Conservation (phyloP, 2,113 vertebrate species). For the Candoia aspera region DNA sequence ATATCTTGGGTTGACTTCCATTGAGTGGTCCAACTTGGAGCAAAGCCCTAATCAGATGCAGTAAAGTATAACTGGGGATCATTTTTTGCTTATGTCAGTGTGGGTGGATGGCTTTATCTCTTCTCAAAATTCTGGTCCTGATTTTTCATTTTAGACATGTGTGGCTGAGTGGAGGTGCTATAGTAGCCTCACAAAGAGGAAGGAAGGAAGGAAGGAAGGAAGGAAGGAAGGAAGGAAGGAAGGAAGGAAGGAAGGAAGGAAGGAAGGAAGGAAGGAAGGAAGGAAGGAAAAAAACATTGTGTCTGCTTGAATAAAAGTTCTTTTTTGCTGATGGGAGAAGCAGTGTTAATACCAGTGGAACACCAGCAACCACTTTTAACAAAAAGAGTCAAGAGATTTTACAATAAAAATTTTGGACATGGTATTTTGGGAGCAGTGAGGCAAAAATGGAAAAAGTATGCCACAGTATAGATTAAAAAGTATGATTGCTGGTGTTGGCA, state of each 20-base stretch:
- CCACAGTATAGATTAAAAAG: neutral
- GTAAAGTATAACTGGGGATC: neutral
- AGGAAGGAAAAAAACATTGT: neutral
- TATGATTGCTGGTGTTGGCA: constrained; percentile 9
- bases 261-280: too few species aligned
- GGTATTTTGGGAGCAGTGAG: constrained; percentile 5
- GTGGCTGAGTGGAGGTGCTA: neutral
- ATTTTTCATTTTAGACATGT: neutral
- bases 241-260: too few species aligned
- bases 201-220: too few species aligned
- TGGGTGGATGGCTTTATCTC: neutral
- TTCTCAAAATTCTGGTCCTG: neutral
- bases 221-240: too few species aligned
- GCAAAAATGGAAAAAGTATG: neutral
- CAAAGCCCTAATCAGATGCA: neutral
- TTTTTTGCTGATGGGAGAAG: neutral
- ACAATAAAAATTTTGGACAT: constrained; percentile 48
- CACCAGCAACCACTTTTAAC: constrained; percentile 38
- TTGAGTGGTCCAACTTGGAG: neutral
- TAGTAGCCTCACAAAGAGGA: neutral
- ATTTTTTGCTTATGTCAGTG: neutral
- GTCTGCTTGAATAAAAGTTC: neutral
- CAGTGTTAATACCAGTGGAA: constrained; percentile 27
- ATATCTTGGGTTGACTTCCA: neutral
- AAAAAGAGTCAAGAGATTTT: constrained; percentile 28